phyloP scores from a whole-genome alignment of 2,797 vertebrate genomes.

The Megaceryle alcyon region DNA sequence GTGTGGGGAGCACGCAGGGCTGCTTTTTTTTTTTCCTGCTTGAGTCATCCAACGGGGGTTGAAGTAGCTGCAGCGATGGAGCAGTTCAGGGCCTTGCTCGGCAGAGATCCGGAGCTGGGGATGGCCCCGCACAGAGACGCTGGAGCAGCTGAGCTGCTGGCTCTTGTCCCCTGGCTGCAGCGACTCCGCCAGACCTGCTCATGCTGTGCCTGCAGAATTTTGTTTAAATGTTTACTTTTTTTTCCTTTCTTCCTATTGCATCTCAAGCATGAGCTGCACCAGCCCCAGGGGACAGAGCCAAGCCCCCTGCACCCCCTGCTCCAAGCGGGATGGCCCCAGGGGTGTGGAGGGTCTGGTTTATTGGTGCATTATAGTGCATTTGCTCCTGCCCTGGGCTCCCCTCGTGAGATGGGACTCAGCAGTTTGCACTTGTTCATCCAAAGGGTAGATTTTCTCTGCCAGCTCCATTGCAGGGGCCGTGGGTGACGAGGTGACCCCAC shows the following conservation, averaged over 20 bases:
- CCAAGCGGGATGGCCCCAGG: fast-evolving
- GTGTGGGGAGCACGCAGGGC: background rate
- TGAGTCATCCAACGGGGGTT: background rate
- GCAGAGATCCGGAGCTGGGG: background rate
- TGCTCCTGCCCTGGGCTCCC: background rate
- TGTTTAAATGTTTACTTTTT: background rate
- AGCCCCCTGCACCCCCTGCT: background rate
- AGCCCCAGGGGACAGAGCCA: fast-evolving
- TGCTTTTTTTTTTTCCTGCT: background rate
- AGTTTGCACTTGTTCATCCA: background rate
- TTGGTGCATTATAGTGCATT: background rate
- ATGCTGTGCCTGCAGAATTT: background rate
- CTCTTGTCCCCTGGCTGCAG: background rate
- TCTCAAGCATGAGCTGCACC: fast-evolving
- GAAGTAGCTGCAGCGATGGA: background rate
- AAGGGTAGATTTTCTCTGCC: background rate
- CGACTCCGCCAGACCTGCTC: background rate
- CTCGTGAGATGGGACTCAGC: fast-evolving
- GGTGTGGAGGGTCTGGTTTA: background rate
- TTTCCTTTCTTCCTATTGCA: background rate
- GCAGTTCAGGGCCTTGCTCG: background rate
- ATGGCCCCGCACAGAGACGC: background rate
- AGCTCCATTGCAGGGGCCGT: background rate
- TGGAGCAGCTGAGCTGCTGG: background rate
- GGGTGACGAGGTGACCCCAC: background rate